Percentiles rank a stretch among this genome's conserved stretches.
These are phyloP conservation scores for Dendrocincla fuliginosa DNA, from an alignment of 2,797 vertebrate species.

Conservation along the genomic window DNA sequence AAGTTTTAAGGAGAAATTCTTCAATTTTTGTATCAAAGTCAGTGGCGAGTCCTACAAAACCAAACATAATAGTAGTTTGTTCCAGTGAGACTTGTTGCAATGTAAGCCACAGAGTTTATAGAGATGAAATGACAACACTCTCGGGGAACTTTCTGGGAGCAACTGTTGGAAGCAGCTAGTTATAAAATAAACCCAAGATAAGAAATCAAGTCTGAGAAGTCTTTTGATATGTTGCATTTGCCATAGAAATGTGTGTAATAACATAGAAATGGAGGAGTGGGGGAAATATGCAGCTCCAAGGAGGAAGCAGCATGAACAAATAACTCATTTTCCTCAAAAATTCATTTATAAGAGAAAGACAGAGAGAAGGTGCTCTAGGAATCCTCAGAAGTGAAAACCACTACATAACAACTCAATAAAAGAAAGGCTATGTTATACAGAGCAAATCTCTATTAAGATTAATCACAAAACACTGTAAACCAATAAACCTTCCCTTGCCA, in stretches of 20 bases:
- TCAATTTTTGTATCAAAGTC: background rate
- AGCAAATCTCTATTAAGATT: background rate
- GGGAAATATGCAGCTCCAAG: background rate
- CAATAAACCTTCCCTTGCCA: background rate
- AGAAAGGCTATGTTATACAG: background rate
- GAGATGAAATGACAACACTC: background rate
- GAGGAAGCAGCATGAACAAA: background rate
- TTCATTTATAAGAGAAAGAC: background rate
- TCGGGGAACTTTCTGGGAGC: background rate
- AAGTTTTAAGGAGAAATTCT: background rate
- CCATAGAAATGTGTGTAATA: background rate
- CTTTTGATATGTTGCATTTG: background rate
- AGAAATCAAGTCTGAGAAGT: background rate
- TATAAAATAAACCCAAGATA: background rate
- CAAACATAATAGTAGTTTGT: background rate
- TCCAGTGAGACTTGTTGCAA: background rate
- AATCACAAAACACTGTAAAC: constrained; percentile 37
- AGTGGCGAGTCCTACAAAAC: background rate
- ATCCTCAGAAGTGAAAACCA: background rate
- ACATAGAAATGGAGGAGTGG: background rate
- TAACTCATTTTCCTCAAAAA: background rate
- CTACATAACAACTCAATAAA: background rate
- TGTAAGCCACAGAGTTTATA: background rate
- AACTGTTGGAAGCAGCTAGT: background rate
- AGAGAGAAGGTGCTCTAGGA: background rate